Evolutionary conservation across 2,113 vertebrate species (phyloP), one percentile per base, ranked within the genome.

Genomic region (Rhynchomys soricoides): DNA sequence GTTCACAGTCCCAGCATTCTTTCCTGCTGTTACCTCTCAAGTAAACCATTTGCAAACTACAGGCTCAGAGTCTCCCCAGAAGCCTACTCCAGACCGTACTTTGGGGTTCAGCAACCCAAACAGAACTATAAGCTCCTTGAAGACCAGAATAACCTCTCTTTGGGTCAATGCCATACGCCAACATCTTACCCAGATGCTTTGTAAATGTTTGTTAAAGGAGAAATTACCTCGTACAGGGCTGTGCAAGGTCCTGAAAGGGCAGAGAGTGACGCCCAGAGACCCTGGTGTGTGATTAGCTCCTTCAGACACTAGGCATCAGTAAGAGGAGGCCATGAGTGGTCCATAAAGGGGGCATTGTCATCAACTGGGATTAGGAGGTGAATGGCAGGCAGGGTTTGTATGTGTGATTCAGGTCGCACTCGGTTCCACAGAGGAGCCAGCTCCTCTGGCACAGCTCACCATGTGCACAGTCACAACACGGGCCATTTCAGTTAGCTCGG

Each of bases 401-500:
- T 57, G 34, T 43, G 95, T 77, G 82, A 93, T 48, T 93, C 89
- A 55, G 95, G 87, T 96, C 95, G 95, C 91, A 73, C 94, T 92
- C 90, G 45, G 24, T 89, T 78, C 73, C 3, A 52, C n/a, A 34
- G 55, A 87, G 82, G 40, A 64, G 75, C 19, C 8, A 0, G 68
- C 70, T 94, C 57, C 1, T 64, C 95, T 87, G 94, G 97, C 96
- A 87, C 43, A 82, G 86, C 95, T 97, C 98, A 93, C 70, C 96
- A 90, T 22, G 97, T 98, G 93, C 97, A 98, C 98, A 98, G 75
- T 81, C 83, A 97, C 98, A 97, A 97, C 97, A 98, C 97, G 55
- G 90, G 93, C 98, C 97, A 96, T 98, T 97, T 95, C 98, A 89
- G 98, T 98, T 98, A 98, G 97, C 98, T 98, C 98, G 97, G 98